Evolutionary conservation across 53 echinoderm and acorn worm species (phyloP).

Genomic region (Patiria pectinifera): DNA sequence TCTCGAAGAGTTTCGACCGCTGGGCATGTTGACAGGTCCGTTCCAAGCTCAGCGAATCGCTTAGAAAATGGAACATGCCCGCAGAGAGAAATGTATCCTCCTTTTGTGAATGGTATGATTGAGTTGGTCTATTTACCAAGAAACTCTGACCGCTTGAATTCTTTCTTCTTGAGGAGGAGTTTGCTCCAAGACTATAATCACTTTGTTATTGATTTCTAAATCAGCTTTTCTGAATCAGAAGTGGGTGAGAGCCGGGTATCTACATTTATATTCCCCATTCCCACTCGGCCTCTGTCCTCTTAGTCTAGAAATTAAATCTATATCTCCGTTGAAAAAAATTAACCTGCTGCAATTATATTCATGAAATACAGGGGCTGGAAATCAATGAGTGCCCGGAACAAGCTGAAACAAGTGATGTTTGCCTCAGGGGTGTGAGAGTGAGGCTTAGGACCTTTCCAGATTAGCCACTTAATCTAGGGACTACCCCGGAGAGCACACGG

Average conservation of each 20-base stretch:
- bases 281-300: neutral
- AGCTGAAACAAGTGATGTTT: neutral
- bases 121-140: neutral
- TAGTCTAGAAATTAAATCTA: neutral
- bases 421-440: neutral
- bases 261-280: too few species aligned
- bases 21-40: too few species aligned
- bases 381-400: neutral
- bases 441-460: neutral
- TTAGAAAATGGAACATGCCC: too few species aligned
- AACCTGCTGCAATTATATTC: neutral
- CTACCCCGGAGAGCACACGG: neutral
- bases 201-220: conserved; percentile 10
- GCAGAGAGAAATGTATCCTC: too few species aligned
- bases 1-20: too few species aligned
- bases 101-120: neutral
- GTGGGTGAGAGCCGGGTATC: neutral
- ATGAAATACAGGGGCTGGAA: neutral
- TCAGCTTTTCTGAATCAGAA: neutral
- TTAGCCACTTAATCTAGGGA: conserved; percentile 19
- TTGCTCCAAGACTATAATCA: neutral
- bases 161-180: neutral
- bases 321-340: neutral
- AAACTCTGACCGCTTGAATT: neutral
- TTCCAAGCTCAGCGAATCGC: too few species aligned